Evolutionary conservation across 2,113 vertebrate genomes (phyloP).

Genomic region (Tyrannus savana): DNA sequence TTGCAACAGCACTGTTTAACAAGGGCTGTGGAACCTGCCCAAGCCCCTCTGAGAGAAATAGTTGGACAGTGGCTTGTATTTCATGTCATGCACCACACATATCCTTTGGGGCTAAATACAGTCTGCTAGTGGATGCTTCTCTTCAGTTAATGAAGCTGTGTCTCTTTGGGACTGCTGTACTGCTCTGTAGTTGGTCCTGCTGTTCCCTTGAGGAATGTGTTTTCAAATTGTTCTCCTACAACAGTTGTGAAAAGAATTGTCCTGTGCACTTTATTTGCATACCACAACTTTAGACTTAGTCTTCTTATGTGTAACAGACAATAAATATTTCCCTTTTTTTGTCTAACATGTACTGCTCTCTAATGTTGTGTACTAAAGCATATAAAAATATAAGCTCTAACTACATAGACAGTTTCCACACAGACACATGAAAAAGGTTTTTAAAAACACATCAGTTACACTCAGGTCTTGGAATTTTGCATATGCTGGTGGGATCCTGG

Average conservation of each 20-base stretch:
- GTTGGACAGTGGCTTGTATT: not conserved
- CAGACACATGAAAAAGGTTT: not conserved
- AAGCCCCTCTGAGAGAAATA: not conserved
- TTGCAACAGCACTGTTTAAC: not conserved
- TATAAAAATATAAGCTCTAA: not conserved
- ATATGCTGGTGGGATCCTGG: not conserved
- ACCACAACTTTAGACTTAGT: not conserved
- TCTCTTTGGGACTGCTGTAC: not conserved
- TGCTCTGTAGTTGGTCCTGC: not conserved
- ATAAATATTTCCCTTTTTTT: not conserved
- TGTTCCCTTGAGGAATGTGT: not conserved
- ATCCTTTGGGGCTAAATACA: not conserved
- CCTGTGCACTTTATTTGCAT: not conserved
- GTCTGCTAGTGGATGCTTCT: not conserved
- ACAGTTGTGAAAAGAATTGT: rapidly evolving
- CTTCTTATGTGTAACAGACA: not conserved
- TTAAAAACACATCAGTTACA: not conserved
- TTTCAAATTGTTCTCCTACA: not conserved
- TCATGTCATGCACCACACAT: rapidly evolving
- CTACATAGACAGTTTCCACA: not conserved
- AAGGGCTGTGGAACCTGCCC: not conserved
- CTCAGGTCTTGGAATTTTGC: not conserved
- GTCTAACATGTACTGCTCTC: not conserved
- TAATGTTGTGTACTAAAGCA: not conserved
- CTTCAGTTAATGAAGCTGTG: not conserved